phyloP scores from a whole-genome alignment of 2,797 vertebrate species.

The Etheostoma perlongum region DNA sequence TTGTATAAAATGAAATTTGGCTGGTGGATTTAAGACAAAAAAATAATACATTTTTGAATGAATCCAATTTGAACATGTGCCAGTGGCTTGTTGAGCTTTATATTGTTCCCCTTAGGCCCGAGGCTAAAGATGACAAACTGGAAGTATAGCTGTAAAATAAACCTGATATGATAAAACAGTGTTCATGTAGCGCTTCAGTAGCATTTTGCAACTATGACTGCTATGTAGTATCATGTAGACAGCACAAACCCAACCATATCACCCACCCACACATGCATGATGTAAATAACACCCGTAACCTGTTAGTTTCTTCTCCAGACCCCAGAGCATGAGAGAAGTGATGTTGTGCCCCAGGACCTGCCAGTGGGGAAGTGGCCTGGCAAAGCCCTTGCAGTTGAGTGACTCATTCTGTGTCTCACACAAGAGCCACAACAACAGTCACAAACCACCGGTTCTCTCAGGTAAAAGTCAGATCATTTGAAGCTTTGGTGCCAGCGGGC shows the following conservation, averaged over 20 bases:
- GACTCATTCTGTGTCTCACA: constrained; percentile 66
- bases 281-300: constrained; percentile 28
- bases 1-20: no score
- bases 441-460: constrained; percentile 59
- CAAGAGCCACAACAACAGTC: constrained; percentile 49
- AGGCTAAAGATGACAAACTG: constrained; percentile 12
- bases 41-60: no score
- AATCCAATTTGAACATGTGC: no score
- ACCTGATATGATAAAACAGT: constrained; percentile 2
- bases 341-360: constrained; percentile 62
- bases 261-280: constrained; percentile 7
- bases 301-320: constrained; percentile 41
- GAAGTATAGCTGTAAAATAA: constrained; percentile 3
- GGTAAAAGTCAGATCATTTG: constrained; percentile 49
- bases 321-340: constrained; percentile 49
- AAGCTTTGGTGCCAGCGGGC: constrained; percentile 46
- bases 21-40: no score
- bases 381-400: constrained; percentile 58
- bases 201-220: not conserved
- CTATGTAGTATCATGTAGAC: not conserved
- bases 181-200: not conserved
- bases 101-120: not conserved
- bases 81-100: no score
- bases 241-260: not conserved
- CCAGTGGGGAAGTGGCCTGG: constrained; percentile 68